A percentile compares a stretch with the other conserved stretches of the same genome.
Evolutionary conservation across 2,797 vertebrate genomes (phyloP).

Genomic region (Dicrostonyx torquatus): DNA sequence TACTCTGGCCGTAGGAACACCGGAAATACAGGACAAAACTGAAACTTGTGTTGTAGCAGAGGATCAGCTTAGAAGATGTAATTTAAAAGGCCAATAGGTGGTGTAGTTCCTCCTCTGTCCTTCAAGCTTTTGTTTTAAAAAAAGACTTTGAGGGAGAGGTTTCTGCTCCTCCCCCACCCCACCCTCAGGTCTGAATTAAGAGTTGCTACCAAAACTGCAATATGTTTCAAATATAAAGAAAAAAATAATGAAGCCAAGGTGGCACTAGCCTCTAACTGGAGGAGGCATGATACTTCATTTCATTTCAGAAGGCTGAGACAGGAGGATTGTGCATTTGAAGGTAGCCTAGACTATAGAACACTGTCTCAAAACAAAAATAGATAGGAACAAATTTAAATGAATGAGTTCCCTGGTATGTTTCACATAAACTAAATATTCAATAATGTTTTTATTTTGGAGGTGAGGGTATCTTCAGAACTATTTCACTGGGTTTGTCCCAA

Average conservation of each 20-base stretch:
- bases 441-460: background rate
- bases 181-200: background rate
- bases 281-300: no score
- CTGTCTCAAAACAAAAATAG: background rate
- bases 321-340: background rate
- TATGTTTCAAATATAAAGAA: conserved; percentile 1
- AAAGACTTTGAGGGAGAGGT: background rate
- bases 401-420: conserved; percentile 37
- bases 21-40: conserved; percentile 15
- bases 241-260: conserved; percentile 22
- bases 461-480: background rate
- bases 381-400: background rate
- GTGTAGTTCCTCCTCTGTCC: background rate
- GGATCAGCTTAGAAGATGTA: background rate
- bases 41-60: background rate
- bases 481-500: conserved; percentile 27
- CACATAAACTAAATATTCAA: conserved; percentile 37
- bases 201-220: conserved; percentile 34
- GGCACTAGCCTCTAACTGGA: background rate
- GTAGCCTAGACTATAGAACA: background rate
- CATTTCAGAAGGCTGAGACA: no score
- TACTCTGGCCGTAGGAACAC: background rate
- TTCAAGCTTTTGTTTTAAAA: background rate
- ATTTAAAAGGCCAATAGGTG: conserved; percentile 62
- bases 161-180: background rate